These are phyloP conservation scores for Andrena cerasifolii DNA, from an alignment of 1,140 invertebrate species.

Conservation along the genomic window DNA sequence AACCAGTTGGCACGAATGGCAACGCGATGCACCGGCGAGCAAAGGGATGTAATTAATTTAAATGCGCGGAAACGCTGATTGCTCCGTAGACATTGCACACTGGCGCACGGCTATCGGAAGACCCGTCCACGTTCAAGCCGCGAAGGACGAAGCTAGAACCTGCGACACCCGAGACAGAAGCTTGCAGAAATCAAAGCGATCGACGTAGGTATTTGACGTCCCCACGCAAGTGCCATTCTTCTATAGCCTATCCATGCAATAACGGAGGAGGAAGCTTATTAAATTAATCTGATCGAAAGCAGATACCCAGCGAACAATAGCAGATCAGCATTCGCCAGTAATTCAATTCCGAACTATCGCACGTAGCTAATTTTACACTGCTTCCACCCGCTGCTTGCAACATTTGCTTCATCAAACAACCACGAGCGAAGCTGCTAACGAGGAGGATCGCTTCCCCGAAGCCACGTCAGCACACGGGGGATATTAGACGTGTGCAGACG, in stretches of 20 bases:
- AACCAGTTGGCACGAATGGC: conserved; percentile 49
- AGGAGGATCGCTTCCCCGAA: too few relatives aligned
- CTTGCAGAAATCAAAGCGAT: too few relatives aligned
- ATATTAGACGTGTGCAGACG: too few relatives aligned
- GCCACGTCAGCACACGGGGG: too few relatives aligned
- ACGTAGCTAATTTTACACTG: not conserved
- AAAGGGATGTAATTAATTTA: conserved; percentile 35
- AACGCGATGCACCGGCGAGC: conserved; percentile 22
- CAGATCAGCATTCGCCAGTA: not conserved
- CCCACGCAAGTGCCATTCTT: too few relatives aligned
- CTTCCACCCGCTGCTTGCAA: not conserved
- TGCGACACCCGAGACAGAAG: not conserved
- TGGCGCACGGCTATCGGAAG: not conserved
- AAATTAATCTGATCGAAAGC: not conserved
- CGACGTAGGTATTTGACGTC: too few relatives aligned
- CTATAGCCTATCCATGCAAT: not conserved
- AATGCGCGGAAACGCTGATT: not conserved
- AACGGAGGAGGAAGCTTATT: conserved; percentile 2
- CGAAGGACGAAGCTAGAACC: too few relatives aligned
- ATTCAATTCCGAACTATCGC: not conserved
- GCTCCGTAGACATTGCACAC: too few relatives aligned
- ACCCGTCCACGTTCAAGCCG: too few relatives aligned
- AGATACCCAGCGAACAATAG: conserved; percentile 9
- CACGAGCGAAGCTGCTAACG: too few relatives aligned
- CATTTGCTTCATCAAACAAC: not conserved